Base-by-base conservation (phyloP, 92 coral and sea anemone genomes). In the Diadumene lineata region DNA sequence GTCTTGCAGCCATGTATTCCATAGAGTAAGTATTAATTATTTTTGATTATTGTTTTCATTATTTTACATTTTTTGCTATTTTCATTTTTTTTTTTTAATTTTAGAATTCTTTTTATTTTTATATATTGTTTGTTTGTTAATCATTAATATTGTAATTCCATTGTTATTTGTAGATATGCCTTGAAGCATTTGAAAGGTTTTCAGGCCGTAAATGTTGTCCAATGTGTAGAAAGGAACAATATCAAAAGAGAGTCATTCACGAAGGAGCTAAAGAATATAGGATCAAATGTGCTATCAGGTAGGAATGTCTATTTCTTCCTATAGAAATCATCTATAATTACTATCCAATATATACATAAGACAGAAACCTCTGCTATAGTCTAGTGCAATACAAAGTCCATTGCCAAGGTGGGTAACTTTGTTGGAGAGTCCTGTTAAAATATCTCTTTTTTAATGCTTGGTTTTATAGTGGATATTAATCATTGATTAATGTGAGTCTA, bases 1-100 rank as follows among this genome's bases (percentile, higher is more conserved):
- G 68, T 94, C 98, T 10, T 94, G 98, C 81, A 92, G 91, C 60
- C 98, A 94, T 81, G 98, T 94, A 17, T 94, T 94, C 69, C 98
- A 94, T 74, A 89, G 97, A 88, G 98, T 94, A 81, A 26, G 98
- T 88, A 13, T 1, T 27, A 50, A n/a, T 69, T 22, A 57, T 25
- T 57, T 7, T 10, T 10, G 11, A 57, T 18, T 18, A 25, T 57
- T 18, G 28, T 57, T 63, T 0, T 63, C 28, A 63, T n/a, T n/a
- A n/a, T n/a, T n/a, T n/a, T n/a, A n/a, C n/a, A n/a, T n/a, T n/a
- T n/a, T n/a, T 44, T 9, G 51, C 10, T 44, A 8, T 44, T 44
- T 8, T 8, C 17, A 44, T 17, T 44, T 8, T 44, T 8, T 44
- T 17, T 8, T 44, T 8, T 17, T 44, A 44, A 44, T 44, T 44